Base-by-base conservation (phyloP, 2,113 vertebrate genomes). In the Sinocyclocheilus maitianheensis region DNA sequence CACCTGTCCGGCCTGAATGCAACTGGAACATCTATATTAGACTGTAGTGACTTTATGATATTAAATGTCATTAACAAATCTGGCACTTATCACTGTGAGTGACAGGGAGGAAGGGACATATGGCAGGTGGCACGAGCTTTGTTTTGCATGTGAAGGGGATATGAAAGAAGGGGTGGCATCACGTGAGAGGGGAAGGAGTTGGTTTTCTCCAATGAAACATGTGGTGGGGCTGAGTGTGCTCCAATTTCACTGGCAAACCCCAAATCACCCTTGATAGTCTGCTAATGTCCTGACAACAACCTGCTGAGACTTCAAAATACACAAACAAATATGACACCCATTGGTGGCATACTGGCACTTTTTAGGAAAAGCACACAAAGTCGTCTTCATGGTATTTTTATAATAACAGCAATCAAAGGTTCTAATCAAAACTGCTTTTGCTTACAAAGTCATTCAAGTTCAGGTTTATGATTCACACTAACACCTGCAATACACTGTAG, bases 121-220 rank as follows among this genome's bases (percentile, higher is more conserved):
- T 62, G 83, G 81, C 79, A 87, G 65, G 84, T 75, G 75, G 40
- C 10, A 82, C 16, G 12, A 78, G 30, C 83, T 22, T n/a, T 72
- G 74, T 43, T 83, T 69, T 60, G 76, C 71, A 79, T 63, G 9
- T 40, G 62, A 77, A 51, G 53, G 5, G 80, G 46, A 48, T 48
- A 77, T 34, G 6, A 34, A 46, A 69, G 46, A 79, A 43, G 76
- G 63, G 30, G 78, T 16, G 40, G 51, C 1, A 30, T 80, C 83
- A 77, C 5, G 7, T 40, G 53, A 51, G 24, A 62, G 51, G 26
- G 83, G 34, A 69, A 6, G 58, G 72, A 43, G 24, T 20, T 85
- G 78, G 74, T 81, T 78, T 84, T 24, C 60, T 71, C 85, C 74
- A 60, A 74, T 72, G 20, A 82, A 84, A 55, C 14, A 51, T 13